A percentile compares a stretch with the other conserved stretches of the same genome.
These are phyloP conservation scores for Casuarius casuarius DNA, from an alignment of 2,113 vertebrate species.

Conservation along the genomic window DNA sequence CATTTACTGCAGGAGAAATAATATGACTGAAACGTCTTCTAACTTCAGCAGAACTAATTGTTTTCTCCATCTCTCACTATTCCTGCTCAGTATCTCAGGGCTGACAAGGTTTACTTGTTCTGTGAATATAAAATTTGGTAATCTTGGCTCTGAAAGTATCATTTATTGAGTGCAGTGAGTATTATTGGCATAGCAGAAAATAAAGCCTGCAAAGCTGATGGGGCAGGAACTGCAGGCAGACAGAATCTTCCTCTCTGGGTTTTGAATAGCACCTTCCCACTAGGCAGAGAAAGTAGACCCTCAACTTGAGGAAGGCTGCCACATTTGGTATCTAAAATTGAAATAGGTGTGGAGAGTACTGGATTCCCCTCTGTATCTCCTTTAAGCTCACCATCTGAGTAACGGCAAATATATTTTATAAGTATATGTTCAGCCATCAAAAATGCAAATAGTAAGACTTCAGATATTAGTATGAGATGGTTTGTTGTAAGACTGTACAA, in stretches of 20 bases:
- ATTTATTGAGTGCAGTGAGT: background rate
- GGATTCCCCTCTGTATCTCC: background rate
- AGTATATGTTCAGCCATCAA: background rate
- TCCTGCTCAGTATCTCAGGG: background rate
- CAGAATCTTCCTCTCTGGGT: background rate
- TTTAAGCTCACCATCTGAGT: background rate
- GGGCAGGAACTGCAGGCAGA: background rate
- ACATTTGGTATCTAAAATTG: background rate
- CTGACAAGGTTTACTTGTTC: background rate
- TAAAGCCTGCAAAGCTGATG: background rate
- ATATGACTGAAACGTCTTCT: conserved; percentile 20
- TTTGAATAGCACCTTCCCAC: background rate
- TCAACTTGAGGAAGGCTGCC: background rate
- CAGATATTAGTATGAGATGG: background rate
- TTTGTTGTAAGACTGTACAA: background rate
- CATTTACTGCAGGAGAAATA: conserved; percentile 34
- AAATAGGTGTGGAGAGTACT: background rate
- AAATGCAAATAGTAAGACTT: background rate
- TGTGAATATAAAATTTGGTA: background rate
- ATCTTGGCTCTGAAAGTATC: background rate
- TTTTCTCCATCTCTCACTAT: background rate
- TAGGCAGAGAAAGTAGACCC: background rate
- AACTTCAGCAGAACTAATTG: conserved; percentile 28
- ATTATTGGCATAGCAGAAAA: background rate
- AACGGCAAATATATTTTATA: background rate